These are phyloP conservation scores for Tipula helvola DNA, from an alignment of 2,888 invertebrate species.

Conservation along the genomic window DNA sequence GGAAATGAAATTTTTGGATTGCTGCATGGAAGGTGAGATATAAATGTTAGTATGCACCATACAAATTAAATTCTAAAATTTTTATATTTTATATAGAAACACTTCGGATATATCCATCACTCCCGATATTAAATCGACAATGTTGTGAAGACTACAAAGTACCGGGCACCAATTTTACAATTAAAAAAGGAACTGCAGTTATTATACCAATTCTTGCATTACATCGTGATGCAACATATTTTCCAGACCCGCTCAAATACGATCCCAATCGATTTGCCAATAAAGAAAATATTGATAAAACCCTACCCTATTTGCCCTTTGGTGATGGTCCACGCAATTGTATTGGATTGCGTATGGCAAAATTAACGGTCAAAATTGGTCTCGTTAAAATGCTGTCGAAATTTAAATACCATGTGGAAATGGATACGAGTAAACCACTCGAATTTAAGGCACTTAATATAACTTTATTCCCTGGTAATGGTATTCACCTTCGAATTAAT, in stretches of 20 bases:
- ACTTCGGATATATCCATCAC: constrained; percentile 15
- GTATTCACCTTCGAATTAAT: neutral
- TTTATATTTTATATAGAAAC: constrained; percentile 11
- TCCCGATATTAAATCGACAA: constrained; percentile 15
- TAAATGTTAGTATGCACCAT: neutral
- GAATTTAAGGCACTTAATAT: neutral
- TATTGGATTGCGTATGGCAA: neutral
- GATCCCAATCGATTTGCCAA: neutral
- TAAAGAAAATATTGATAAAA: constrained; percentile 9
- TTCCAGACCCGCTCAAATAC: neutral
- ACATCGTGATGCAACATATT: neutral
- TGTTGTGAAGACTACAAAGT: constrained; percentile 9
- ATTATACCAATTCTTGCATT: neutral
- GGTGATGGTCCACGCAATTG: neutral
- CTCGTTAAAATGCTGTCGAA: neutral
- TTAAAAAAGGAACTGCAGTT: neutral
- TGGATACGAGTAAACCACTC: neutral
- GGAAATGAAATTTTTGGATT: constrained; percentile 18
- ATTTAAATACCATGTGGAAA: neutral
- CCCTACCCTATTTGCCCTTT: neutral
- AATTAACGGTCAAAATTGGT: neutral
- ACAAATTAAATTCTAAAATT: too few relatives aligned
- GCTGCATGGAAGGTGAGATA: neutral
- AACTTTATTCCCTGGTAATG: neutral
- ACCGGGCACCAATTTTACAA: neutral